phyloP scores from a whole-genome alignment of 2,888 invertebrate genomes.

The Nezara viridula region DNA sequence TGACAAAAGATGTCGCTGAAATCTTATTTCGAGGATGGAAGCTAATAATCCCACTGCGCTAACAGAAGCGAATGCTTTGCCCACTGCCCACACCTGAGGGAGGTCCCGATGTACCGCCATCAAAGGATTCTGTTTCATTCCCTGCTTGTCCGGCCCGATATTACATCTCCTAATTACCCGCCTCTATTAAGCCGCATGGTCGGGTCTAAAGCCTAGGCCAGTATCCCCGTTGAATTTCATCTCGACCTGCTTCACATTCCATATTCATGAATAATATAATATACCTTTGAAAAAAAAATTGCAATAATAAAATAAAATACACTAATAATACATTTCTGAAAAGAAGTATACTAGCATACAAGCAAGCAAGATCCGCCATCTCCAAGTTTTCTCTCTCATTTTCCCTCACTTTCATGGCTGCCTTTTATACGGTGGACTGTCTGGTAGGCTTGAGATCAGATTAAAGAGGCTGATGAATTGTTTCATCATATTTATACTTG shows the following conservation, averaged over 20 bases:
- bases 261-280: too few species aligned
- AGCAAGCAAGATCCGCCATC: too few species aligned
- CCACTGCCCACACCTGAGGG: not conserved
- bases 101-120: not conserved
- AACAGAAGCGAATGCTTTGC: not conserved
- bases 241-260: not conserved
- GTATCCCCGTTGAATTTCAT: not conserved
- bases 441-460: too few species aligned
- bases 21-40: not conserved
- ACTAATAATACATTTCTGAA: too few species aligned
- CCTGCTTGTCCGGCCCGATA: not conserved
- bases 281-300: too few species aligned
- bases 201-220: not conserved
- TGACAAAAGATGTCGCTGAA: not conserved
- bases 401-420: too few species aligned
- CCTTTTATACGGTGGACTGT: too few species aligned
- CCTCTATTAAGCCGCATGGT: not conserved
- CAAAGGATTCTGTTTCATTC: not conserved
- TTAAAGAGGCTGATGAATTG: too few species aligned
- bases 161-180: slow-evolving; percentile 1
- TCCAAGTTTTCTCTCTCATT: too few species aligned
- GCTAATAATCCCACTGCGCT: not conserved
- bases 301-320: too few species aligned
- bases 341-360: too few species aligned
- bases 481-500: too few species aligned